These are phyloP conservation scores for Cassiopea andromeda DNA, from an alignment of 30 jellyfish, hydroid and myxozoan genomes.

Conservation along the genomic window DNA sequence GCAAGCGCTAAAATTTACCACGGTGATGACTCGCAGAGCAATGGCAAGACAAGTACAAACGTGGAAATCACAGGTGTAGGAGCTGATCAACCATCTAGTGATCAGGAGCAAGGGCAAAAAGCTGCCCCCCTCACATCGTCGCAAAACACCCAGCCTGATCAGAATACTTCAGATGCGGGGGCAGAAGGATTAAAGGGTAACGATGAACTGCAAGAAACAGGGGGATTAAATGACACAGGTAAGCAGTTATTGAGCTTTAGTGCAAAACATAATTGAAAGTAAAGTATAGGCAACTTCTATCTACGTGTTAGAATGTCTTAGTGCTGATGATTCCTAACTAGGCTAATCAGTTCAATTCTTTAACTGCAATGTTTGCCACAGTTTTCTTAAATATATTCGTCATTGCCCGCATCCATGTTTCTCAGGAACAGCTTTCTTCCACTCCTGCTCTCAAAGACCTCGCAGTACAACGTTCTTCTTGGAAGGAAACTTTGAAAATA, in stretches of 20 bases:
- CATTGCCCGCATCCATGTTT: too few species aligned
- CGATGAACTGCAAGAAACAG: not conserved
- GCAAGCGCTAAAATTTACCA: slow-evolving; percentile 71
- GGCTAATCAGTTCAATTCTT: too few species aligned
- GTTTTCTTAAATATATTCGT: too few species aligned
- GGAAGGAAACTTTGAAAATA: too few species aligned
- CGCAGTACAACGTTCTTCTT: too few species aligned
- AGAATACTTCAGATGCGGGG: not conserved
- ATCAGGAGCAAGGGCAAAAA: not conserved
- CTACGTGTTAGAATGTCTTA: too few species aligned
- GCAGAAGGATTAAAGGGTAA: not conserved
- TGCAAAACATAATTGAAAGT: too few species aligned
- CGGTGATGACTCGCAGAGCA: slow-evolving; percentile 40
- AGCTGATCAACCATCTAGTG: slow-evolving; percentile 32
- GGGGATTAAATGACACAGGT: not conserved
- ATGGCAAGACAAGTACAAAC: slow-evolving; percentile 41
- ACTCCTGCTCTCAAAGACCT: too few species aligned
- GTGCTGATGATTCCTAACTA: too few species aligned
- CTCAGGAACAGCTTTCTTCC: too few species aligned
- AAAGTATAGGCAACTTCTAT: too few species aligned
- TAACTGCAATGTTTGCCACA: too few species aligned
- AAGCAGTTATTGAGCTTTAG: not conserved
- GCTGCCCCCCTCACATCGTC: not conserved
- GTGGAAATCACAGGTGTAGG: slow-evolving; percentile 60
- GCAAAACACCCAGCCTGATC: slow-evolving; percentile 14